phyloP scores from a whole-genome alignment of 2,888 invertebrate genomes.

The Steromphala cineraria region DNA sequence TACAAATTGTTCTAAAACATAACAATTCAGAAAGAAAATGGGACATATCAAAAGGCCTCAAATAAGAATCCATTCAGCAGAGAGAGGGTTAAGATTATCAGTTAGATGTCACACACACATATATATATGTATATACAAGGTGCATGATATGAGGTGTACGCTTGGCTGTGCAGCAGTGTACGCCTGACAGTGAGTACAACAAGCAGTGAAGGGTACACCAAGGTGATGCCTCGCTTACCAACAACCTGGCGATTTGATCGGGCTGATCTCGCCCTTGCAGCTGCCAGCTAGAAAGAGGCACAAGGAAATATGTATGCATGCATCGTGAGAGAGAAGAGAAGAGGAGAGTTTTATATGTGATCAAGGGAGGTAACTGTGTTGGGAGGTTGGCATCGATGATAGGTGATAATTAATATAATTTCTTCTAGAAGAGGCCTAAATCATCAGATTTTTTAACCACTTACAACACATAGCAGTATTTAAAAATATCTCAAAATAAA shows the following conservation, averaged over 20 bases:
- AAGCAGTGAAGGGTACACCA: slow-evolving; percentile 1
- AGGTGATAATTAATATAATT: no score
- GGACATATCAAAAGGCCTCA: no score
- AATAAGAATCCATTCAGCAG: not conserved
- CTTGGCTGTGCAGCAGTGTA: not conserved
- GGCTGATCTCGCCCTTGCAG: slow-evolving; percentile 54
- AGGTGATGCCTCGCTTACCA: slow-evolving; percentile 47
- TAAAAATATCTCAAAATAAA: no score
- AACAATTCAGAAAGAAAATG: no score
- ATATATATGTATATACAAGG: not conserved
- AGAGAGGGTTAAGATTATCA: not conserved
- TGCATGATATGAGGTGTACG: not conserved
- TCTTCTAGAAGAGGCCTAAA: no score
- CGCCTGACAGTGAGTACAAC: not conserved
- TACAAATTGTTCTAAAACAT: no score
- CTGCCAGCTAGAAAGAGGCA: slow-evolving; percentile 31
- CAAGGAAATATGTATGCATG: not conserved
- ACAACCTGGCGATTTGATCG: slow-evolving; percentile 53
- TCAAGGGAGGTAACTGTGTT: no score
- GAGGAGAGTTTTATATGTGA: no score
- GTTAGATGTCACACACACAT: not conserved
- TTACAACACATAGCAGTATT: no score
- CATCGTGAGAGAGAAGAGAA: not conserved
- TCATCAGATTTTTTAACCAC: no score
- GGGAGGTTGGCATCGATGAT: no score